These are phyloP conservation scores for Idris sp. DNA, from an alignment of 1,140 invertebrate genomes.

Conservation along the genomic window DNA sequence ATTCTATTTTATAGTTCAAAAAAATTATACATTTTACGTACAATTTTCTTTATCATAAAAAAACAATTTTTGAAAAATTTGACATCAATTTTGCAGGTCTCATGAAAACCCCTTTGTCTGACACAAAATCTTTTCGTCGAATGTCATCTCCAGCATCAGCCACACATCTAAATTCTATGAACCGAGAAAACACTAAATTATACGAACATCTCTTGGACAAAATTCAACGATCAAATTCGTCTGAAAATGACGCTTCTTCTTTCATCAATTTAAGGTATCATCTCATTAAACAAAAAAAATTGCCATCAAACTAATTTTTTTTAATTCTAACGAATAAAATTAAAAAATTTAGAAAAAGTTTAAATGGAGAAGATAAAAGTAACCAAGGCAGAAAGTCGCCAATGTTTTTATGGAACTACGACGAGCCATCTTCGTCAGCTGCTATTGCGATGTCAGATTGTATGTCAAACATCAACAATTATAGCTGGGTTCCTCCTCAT, in stretches of 20 bases:
- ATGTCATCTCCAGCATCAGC: constrained; percentile 67
- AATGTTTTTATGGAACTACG: constrained; percentile 58
- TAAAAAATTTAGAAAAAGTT: constrained; percentile 62
- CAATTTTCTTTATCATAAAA: no score
- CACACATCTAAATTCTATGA: constrained; percentile 61
- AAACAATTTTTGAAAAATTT: no score
- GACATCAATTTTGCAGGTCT: constrained; percentile 63
- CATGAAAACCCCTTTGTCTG: constrained; percentile 65
- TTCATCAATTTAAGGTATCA: constrained; percentile 67
- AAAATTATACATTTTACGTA: no score
- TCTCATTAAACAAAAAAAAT: no score
- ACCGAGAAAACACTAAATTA: constrained; percentile 66
- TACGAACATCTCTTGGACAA: constrained; percentile 67
- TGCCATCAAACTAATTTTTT: no score
- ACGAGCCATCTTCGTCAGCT: constrained; percentile 58
- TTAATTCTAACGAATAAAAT: no score
- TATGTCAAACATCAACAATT: constrained; percentile 67
- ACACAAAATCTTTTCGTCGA: constrained; percentile 65
- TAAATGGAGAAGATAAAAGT: constrained; percentile 55
- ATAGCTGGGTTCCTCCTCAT: constrained; percentile 69
- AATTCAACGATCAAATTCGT: constrained; percentile 64
- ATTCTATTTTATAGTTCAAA: no score
- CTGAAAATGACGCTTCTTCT: constrained; percentile 61
- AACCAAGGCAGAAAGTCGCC: constrained; percentile 54
- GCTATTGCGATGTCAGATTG: constrained; percentile 55